phyloP scores from a whole-genome alignment of 2,113 vertebrate genomes.

The Xiphophorus couchianus region DNA sequence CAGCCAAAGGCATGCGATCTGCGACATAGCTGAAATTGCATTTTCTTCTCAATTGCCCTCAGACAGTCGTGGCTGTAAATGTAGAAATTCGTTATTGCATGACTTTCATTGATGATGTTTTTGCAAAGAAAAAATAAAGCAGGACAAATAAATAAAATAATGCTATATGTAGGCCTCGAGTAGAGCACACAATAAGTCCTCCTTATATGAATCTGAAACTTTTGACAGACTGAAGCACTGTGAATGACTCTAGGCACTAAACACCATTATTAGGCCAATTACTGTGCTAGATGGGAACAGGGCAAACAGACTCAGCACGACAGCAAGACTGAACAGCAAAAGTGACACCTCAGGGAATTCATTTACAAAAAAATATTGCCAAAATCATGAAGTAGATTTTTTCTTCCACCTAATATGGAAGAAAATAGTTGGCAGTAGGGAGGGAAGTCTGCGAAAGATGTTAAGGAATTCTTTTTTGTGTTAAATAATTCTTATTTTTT shows the following conservation, averaged over 20 bases:
- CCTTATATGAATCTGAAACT: slow-evolving; percentile 41
- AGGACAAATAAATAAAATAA: neutral
- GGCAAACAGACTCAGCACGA: slow-evolving; percentile 11
- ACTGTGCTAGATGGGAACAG: slow-evolving; percentile 23
- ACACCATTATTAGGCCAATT: slow-evolving; percentile 53
- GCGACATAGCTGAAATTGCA: slow-evolving; percentile 4
- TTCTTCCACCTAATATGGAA: slow-evolving; percentile 1
- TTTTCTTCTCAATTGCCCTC: slow-evolving; percentile 7
- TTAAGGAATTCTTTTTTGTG: neutral
- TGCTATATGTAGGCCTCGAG: neutral
- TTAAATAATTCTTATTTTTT: too few relatives aligned
- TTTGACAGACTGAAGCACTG: slow-evolving; percentile 29
- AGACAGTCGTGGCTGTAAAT: neutral
- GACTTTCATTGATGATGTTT: neutral
- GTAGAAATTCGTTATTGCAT: neutral
- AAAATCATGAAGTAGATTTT: slow-evolving; percentile 38
- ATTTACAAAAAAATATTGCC: slow-evolving; percentile 33
- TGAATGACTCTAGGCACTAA: slow-evolving; percentile 24
- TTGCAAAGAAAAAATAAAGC: neutral
- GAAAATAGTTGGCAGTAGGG: neutral
- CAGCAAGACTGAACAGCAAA: slow-evolving; percentile 29
- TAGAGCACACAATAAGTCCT: slow-evolving; percentile 21
- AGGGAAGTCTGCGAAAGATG: slow-evolving; percentile 3
- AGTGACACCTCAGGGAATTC: slow-evolving; percentile 27
- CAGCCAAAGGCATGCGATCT: slow-evolving; percentile 12